Evolutionary conservation across 2,113 vertebrate species (phyloP), one percentile per base, ranked within the genome.

Genomic region (Tonatia bakeri): DNA sequence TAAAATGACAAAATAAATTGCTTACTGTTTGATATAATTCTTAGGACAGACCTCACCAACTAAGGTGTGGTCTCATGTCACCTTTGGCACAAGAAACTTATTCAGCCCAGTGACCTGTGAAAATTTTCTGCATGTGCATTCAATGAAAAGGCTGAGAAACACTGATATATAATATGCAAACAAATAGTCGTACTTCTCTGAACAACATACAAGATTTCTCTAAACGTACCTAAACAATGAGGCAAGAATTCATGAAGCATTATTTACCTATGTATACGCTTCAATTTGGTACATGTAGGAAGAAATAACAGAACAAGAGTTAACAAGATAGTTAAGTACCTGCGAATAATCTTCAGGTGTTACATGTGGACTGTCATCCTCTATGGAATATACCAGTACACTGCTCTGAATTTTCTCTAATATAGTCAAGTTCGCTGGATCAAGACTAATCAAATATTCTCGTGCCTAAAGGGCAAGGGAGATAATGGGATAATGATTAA

Each of bases 321-420:
- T 52, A 96, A n/a, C 56, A 59, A 59, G 56, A 59, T 10, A 59
- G 56, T 59, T 52, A 96, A n/a, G 28, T 99, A 99, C 99, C 98
- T 99, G 97, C 0, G 98, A 98, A 98, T 99, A 99, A 98, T 99
- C 98, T 89, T 99, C 99, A 54, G 99, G 98, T 56, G 99, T 99
- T 50, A 98, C 98, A 91, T 98, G 97, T 26, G 99, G 99, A 96
- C 98, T 99, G 1, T 96, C 40, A 79, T 99, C 99, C 90, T 99
- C 99, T 36, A 99, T 96, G 40, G 98, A 98, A n/a, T 99, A 40
- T 17, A 98, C 96, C 72, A 99, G 99, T 97, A 99, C 92, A 94
- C 99, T 99, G 97, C 98, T 99, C 97, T 99, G 99, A 97, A 99
- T 99, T 96, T 98, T 99, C 98, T 99, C 99, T 97, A 99, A 98